phyloP scores from a whole-genome alignment of 2,113 vertebrate genomes.

The Gymnorhina tibicen region DNA sequence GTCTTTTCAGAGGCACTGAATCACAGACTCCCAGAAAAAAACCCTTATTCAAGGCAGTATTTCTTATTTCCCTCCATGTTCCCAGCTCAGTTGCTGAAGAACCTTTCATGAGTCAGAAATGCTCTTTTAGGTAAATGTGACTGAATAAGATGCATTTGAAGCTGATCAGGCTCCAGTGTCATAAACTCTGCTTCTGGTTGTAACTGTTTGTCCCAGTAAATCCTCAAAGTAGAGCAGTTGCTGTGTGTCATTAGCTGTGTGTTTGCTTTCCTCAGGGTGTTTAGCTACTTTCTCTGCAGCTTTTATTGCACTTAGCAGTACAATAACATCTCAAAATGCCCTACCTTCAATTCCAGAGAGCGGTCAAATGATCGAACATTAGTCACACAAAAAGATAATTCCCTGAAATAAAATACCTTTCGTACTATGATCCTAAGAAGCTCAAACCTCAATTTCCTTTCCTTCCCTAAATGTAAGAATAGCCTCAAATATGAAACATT shows the following conservation, averaged over 20 bases:
- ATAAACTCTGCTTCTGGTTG: neutral
- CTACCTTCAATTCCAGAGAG: neutral
- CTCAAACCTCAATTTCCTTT: neutral
- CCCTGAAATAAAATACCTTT: constrained; percentile 4
- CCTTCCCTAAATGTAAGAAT: neutral
- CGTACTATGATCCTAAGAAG: neutral
- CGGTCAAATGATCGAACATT: neutral
- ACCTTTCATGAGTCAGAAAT: neutral
- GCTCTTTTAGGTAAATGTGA: neutral
- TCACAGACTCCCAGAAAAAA: neutral
- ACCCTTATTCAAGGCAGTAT: neutral
- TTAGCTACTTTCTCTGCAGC: constrained; percentile 31
- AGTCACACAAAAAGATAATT: constrained; percentile 21
- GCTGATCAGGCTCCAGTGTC: neutral
- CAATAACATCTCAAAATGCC: constrained; percentile 20
- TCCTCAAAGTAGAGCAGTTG: neutral
- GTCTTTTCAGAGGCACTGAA: neutral
- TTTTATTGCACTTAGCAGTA: constrained; percentile 41
- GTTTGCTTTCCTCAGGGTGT: constrained; percentile 37
- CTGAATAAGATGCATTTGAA: neutral
- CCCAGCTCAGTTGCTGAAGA: neutral
- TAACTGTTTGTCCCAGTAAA: neutral
- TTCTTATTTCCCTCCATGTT: neutral
- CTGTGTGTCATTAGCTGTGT: constrained; percentile 11
- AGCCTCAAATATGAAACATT: neutral